A percentile compares a stretch with the other conserved stretches of the same genome.
phyloP scores from a whole-genome alignment of 2,888 invertebrate genomes.

The Leucophenga montana region DNA sequence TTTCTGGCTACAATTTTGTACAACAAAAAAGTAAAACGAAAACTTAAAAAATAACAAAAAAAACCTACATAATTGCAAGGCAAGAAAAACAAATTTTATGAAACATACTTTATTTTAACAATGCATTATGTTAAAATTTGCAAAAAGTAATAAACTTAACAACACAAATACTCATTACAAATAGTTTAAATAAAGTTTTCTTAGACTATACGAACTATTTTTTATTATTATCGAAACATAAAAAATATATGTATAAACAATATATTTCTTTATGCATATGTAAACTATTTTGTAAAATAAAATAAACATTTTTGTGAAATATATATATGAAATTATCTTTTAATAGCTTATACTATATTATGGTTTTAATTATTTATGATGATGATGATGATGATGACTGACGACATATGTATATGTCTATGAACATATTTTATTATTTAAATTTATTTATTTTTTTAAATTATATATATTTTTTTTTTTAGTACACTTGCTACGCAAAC shows the following conservation, averaged over 20 bases:
- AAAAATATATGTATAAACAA: background rate
- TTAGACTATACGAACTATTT: too few relatives aligned
- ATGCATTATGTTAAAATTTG: slow-evolving; percentile 5
- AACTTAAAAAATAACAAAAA: slow-evolving; percentile 18
- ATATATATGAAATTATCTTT: slow-evolving; percentile 1
- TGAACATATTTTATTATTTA: background rate
- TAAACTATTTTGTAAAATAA: slow-evolving; percentile 11
- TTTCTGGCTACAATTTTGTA: slow-evolving; percentile 4
- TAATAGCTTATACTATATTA: too few relatives aligned
- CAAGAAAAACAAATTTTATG: too few relatives aligned
- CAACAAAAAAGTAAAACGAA: slow-evolving; percentile 16
- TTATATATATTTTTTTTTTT: slow-evolving; percentile 6
- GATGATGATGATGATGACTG: too few relatives aligned
- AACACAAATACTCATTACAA: slow-evolving; percentile 61
- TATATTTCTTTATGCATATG: slow-evolving; percentile 13
- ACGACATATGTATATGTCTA: too few relatives aligned
- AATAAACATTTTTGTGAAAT: slow-evolving; percentile 9
- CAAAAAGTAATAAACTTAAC: slow-evolving; percentile 38
- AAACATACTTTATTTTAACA: too few relatives aligned
- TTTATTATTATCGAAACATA: background rate
- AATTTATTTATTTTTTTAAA: background rate
- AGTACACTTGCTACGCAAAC: slow-evolving; percentile 38
- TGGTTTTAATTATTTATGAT: too few relatives aligned
- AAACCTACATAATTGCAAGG: background rate
- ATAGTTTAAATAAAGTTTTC: slow-evolving; percentile 17